These are phyloP conservation scores for Sebastolobus alascanus DNA, from an alignment of 2,797 vertebrate genomes.

Conservation along the genomic window DNA sequence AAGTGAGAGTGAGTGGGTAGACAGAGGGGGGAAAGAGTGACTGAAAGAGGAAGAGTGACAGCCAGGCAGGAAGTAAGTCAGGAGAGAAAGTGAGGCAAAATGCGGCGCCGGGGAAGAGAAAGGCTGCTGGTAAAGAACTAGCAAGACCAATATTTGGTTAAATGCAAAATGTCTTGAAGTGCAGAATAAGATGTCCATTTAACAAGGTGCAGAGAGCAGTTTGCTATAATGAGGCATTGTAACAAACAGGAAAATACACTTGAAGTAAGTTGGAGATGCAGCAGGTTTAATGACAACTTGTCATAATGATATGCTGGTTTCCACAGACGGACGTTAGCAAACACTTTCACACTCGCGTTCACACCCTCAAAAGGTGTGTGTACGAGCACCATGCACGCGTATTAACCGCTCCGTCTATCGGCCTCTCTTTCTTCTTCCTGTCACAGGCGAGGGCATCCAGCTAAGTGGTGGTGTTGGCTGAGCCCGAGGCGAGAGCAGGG, in stretches of 20 bases:
- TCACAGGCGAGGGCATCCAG: slow-evolving; percentile 47
- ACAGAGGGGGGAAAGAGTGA: slow-evolving; percentile 21
- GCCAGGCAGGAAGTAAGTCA: slow-evolving; percentile 50
- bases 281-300: slow-evolving; percentile 46
- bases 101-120: background rate
- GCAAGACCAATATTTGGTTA: slow-evolving; percentile 54
- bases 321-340: slow-evolving; percentile 19
- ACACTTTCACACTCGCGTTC: slow-evolving; percentile 2
- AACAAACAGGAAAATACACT: slow-evolving; percentile 36
- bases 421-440: slow-evolving; percentile 26
- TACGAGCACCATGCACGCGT: background rate
- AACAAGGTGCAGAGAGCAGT: slow-evolving; percentile 52
- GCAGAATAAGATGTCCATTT: slow-evolving; percentile 42
- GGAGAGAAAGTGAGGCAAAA: slow-evolving; percentile 38
- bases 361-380: slow-evolving; percentile 9
- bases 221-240: slow-evolving; percentile 54
- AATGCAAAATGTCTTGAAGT: slow-evolving; percentile 25
- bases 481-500: slow-evolving; percentile 63
- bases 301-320: slow-evolving; percentile 30
- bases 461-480: slow-evolving; percentile 62
- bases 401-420: slow-evolving; percentile 18
- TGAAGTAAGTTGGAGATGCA: slow-evolving; percentile 20
- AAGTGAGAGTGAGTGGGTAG: slow-evolving; percentile 62
- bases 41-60: slow-evolving; percentile 60
- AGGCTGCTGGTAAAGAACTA: slow-evolving; percentile 24